phyloP scores from a whole-genome alignment of 2,888 invertebrate species.

The Harmothoe impar region DNA sequence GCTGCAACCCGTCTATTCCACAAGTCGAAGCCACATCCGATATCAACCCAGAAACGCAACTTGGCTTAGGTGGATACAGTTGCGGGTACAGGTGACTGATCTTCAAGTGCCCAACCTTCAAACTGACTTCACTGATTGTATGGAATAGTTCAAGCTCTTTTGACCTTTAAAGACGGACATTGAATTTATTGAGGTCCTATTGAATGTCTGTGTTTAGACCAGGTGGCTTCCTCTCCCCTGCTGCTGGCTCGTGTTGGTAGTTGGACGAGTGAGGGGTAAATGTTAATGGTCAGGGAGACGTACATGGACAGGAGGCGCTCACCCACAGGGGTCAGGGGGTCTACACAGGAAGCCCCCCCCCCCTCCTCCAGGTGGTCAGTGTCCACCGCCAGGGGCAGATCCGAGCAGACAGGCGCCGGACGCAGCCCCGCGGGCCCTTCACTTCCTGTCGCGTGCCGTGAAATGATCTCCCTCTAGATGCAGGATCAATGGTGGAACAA shows the following conservation, averaged over 20 bases:
- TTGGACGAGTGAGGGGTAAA: not conserved
- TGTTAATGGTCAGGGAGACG: constrained; percentile 2
- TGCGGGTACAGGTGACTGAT: too few species aligned
- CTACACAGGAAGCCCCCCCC: too few species aligned
- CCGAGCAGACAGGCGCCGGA: constrained; percentile 1
- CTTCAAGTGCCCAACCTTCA: too few species aligned
- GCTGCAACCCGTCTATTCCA: too few species aligned
- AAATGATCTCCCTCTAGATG: not conserved
- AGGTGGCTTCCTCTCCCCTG: constrained; percentile 20
- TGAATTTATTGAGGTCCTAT: not conserved
- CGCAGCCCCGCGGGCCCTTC: not conserved
- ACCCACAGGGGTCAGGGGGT: too few species aligned
- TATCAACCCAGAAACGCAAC: too few species aligned
- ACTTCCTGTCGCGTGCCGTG: constrained; percentile 32
- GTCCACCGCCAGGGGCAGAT: not conserved
- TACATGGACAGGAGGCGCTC: not conserved
- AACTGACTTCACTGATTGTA: too few species aligned
- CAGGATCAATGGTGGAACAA: not conserved
- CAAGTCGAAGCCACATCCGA: too few species aligned
- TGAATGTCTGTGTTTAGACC: not conserved
- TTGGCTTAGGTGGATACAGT: too few species aligned
- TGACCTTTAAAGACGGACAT: not conserved
- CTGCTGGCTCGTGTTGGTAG: not conserved
- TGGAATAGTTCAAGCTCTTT: not conserved
- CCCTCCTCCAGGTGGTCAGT: constrained; percentile 32